Base-by-base conservation (phyloP, 1,140 invertebrate species). In the Polypedilum vanderplanki region DNA sequence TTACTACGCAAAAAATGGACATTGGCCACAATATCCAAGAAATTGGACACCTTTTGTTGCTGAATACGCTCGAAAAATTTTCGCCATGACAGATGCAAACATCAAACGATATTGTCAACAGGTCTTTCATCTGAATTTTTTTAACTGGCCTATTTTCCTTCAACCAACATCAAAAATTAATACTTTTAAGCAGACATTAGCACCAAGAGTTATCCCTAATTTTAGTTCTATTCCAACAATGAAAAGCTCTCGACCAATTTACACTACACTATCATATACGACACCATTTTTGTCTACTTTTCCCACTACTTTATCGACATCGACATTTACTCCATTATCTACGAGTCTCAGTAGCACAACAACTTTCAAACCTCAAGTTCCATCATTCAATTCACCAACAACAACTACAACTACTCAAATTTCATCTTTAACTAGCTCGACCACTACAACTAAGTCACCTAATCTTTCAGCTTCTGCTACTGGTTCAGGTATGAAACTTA, bases 1-100 rank as follows among this genome's bases (percentile, higher is more conserved):
- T 33, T 74, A 40, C 18, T 81, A 79, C 64, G 46, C 80, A n/a
- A 70, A 70, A 12, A 20, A 70, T 70, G 65, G 65, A 70, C 15
- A 12, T 7, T 70, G 65, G 65, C 65, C 65, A 70, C 9, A n/a
- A 20, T 70, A 70, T 70, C 17, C 17, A 70, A 3, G 9, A 20
- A 70, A 70, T 70, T 70, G 17, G 65, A 70, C 1, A 7, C 15
- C 15, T 18, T 22, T 18, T 70, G 65, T 70, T 15, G 17, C 18
- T 70, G 17, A 20, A 4, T 20, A 20, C 5, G 65, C 65, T 7
- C 17, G 65, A 7, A 20, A 1, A 70, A 22, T 70, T 7, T 70
- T 70, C 10, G 20, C 17, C 17, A 7, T 70, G 17, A 18, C 65
- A 9, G 65, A 70, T 20, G 15, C 4, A 20, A 5, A 18, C 17